Percentiles rank a stretch among this genome's conserved stretches.
Evolutionary conservation across 2,797 vertebrate genomes (phyloP).

Genomic region (Echeneis naucrates): DNA sequence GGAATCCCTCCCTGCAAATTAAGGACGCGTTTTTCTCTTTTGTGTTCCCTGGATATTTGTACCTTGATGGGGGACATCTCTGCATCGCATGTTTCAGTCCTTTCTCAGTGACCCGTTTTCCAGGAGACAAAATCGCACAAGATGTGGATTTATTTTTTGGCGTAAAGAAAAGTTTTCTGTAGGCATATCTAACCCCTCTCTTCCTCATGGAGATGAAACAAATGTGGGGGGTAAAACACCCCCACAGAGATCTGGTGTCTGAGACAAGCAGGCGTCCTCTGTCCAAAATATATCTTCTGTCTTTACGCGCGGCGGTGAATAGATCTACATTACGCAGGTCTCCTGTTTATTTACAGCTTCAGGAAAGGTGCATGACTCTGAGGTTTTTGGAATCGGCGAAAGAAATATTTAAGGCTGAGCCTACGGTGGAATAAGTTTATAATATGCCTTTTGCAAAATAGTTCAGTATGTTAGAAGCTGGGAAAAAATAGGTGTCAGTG

Average conservation of each 20-base stretch:
- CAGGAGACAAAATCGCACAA: neutral
- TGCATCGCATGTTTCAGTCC: neutral
- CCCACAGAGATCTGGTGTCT: conserved; percentile 40
- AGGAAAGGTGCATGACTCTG: too few relatives aligned
- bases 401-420: neutral
- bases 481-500: too few relatives aligned
- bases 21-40: conserved; percentile 4
- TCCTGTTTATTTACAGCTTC: neutral
- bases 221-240: conserved; percentile 29
- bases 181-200: neutral
- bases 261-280: neutral
- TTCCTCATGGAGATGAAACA: conserved; percentile 16
- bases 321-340: neutral
- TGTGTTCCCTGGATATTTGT: conserved; percentile 33
- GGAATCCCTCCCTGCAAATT: conserved; percentile 24
- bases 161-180: conserved; percentile 51
- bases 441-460: too few relatives aligned
- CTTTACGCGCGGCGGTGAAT: conserved; percentile 23
- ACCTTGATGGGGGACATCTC: conserved; percentile 28
- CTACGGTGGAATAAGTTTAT: neutral
- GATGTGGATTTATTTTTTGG: conserved; percentile 47
- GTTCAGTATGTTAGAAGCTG: neutral
- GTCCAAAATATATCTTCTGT: neutral
- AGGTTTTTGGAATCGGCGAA: too few relatives aligned
- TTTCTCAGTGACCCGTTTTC: conserved; percentile 1